Evolutionary conservation across 2,113 vertebrate species (phyloP).

Genomic region (Zosterops lateralis): DNA sequence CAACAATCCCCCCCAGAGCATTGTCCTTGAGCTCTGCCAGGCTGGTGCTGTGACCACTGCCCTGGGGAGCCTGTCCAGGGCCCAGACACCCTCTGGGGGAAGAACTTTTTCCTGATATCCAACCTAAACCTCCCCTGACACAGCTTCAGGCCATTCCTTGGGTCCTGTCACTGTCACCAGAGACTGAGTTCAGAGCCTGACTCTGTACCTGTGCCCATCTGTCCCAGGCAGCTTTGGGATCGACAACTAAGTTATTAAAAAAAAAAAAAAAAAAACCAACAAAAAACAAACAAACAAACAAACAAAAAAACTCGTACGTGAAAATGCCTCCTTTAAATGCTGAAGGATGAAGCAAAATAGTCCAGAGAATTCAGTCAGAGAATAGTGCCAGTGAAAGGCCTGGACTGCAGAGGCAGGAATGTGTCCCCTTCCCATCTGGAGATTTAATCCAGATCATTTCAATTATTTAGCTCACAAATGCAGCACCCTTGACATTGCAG

Average conservation of each 20-base stretch:
- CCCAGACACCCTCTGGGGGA: background rate
- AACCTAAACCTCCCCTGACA: background rate
- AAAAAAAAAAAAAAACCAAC: background rate
- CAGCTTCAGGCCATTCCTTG: fast-evolving
- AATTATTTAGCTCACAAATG: constrained; percentile 32
- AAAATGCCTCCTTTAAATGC: background rate
- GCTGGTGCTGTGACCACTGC: background rate
- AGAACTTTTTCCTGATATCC: background rate
- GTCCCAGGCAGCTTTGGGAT: background rate
- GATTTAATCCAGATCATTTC: background rate
- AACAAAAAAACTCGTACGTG: fast-evolving
- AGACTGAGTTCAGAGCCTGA: background rate
- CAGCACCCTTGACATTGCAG: background rate
- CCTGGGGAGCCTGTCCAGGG: background rate
- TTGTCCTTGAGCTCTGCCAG: background rate
- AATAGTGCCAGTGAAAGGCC: background rate
- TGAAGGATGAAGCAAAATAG: background rate
- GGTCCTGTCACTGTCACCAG: background rate
- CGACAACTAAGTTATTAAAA: fast-evolving
- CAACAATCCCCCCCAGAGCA: background rate
- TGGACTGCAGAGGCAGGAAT: background rate
- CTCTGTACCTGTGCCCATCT: fast-evolving
- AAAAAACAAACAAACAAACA: too few species aligned
- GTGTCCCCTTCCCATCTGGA: background rate
- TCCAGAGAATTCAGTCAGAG: background rate